phyloP scores from a whole-genome alignment of 2,888 invertebrate species.

The Stenolophus ochropezus region DNA sequence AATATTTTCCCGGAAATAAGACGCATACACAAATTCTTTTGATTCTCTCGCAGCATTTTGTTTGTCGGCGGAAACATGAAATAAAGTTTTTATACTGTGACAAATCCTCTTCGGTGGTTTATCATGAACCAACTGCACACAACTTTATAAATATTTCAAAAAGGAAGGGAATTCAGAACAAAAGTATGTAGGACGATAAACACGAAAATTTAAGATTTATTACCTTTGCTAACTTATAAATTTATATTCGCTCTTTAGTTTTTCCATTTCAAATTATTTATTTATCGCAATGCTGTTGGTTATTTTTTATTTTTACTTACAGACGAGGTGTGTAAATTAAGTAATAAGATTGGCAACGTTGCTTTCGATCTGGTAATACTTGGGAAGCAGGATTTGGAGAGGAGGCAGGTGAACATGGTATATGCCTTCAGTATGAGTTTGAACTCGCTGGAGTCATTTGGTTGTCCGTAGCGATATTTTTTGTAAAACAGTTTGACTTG shows the following conservation, averaged over 20 bases:
- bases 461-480: too few species aligned
- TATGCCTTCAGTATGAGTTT: too few species aligned
- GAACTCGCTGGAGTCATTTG: too few species aligned
- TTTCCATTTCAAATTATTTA: not conserved
- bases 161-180: slow-evolving; percentile 7
- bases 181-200: slow-evolving; percentile 2
- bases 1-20: slow-evolving; percentile 17
- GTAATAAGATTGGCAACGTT: too few species aligned
- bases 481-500: too few species aligned
- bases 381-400: too few species aligned
- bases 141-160: slow-evolving; percentile 35
- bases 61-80: slow-evolving; percentile 23
- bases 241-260: not conserved
- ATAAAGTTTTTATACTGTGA: slow-evolving; percentile 22
- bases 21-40: slow-evolving; percentile 29
- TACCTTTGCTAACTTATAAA: not conserved
- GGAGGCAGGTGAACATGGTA: not conserved
- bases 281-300: not conserved
- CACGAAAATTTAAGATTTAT: not conserved
- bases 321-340: not conserved
- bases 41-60: slow-evolving; percentile 25
- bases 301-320: not conserved
- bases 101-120: slow-evolving; percentile 5
- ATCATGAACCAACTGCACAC: slow-evolving; percentile 9
- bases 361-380: too few species aligned